These are phyloP conservation scores for Heliconius melpomene DNA, from an alignment of 1,140 invertebrate genomes.

Conservation along the genomic window DNA sequence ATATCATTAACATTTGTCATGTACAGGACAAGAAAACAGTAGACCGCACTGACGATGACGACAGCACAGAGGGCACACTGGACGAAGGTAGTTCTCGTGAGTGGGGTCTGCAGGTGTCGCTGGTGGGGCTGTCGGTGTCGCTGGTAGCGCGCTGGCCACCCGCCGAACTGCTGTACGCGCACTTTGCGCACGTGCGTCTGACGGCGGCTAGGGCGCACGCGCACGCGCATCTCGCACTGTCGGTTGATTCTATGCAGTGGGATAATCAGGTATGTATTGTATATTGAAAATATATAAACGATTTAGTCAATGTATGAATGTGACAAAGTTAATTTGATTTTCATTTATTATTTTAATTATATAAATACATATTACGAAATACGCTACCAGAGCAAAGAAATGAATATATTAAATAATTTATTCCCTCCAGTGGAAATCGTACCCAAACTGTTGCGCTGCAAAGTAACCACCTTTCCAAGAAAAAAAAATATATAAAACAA, in stretches of 20 bases:
- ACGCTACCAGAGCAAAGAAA: too few relatives aligned
- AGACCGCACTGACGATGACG: conserved; percentile 27
- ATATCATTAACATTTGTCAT: too few relatives aligned
- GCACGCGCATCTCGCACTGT: conserved; percentile 84
- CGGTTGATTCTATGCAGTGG: conserved; percentile 91
- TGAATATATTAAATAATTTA: too few relatives aligned
- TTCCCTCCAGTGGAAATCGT: too few relatives aligned
- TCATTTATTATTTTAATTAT: too few relatives aligned
- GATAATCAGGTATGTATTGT: conserved; percentile 88
- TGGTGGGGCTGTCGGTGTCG: conserved; percentile 92
- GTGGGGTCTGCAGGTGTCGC: conserved; percentile 83
- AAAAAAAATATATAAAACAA: not conserved
- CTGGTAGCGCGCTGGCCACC: conserved; percentile 88
- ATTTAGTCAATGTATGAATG: too few relatives aligned
- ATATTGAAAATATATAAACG: too few relatives aligned
- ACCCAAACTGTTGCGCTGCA: too few relatives aligned
- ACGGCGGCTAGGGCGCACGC: conserved; percentile 82
- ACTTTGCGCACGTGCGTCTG: conserved; percentile 87
- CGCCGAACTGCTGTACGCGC: conserved; percentile 94
- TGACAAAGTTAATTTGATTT: too few relatives aligned
- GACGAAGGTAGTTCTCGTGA: conserved; percentile 61
- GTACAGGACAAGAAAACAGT: conserved; percentile 24
- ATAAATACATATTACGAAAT: too few relatives aligned
- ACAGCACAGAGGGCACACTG: not conserved
- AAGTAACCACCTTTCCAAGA: too few relatives aligned